Base-by-base conservation (phyloP, 1,140 invertebrate genomes). In the Lethrus apterus region DNA sequence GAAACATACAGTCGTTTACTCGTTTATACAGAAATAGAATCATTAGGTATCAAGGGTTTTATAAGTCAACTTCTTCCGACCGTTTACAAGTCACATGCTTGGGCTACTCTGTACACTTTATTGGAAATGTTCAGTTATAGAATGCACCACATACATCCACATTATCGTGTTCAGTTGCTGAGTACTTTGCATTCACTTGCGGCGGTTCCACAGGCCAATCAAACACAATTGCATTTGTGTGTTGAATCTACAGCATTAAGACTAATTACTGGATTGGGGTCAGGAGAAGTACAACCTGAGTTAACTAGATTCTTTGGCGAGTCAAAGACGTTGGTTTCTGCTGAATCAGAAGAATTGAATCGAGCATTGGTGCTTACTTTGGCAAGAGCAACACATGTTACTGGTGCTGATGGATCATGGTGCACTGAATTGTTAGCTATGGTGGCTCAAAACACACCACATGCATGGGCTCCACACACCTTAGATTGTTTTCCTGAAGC, bases 11-110 rank as follows among this genome's bases (percentile, higher is more conserved):
- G 89, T 33, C 88, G 88, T 30, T 68, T 98, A 21, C 67, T 97
- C 13, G 92, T 97, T 0, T 97, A 97, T 56, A 94, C 90, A 17
- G 94, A 98, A 75, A 96, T 96, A 41, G 94, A 98, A 68, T 93
- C 91, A 26, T 73, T 97, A 4, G 93, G 93, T 18, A 96, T 97
- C 32, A 98, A 97, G 75, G 90, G 89, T 31, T 96, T 97, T 65
- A 90, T 96, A 49, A 88, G 89, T 65, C 89, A 94, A 68, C 68
- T 95, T 3, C 66, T 96, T 41, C 89, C 90, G 1, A 84, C 81
- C 26, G 92, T 93, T 13, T 93, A 93, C 53, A 93, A 93, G 64
- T 86, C 83, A 18, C 89, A 94, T 54, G 89, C 90, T 1, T 94
- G 92, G 90, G 89, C 89, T 19, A 95, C 93, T 36, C 72, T 97